These are phyloP conservation scores for Ceriagrion tenellum DNA, from an alignment of 2,888 invertebrate species.

Conservation along the genomic window DNA sequence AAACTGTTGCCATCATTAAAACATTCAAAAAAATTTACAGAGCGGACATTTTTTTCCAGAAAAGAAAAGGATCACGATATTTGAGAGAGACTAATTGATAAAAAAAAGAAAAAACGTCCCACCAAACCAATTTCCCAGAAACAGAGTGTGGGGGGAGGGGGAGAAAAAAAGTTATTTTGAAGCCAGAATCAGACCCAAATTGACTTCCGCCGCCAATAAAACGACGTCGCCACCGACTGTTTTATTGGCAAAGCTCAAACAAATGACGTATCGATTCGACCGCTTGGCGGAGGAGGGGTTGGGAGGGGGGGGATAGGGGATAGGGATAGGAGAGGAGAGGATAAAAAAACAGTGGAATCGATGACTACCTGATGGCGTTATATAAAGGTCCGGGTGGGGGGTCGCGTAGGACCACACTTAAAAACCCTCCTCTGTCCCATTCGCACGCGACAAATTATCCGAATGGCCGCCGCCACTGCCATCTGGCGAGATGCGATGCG, in stretches of 20 bases:
- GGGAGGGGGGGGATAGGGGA: background rate
- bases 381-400: background rate
- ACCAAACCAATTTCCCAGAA: background rate
- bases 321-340: no score
- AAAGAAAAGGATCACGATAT: background rate
- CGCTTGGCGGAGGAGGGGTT: background rate
- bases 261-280: background rate
- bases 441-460: background rate
- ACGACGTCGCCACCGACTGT: background rate
- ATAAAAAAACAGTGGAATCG: conserved; percentile 30
- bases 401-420: background rate
- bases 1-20: background rate
- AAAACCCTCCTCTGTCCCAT: background rate
- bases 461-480: conserved; percentile 4
- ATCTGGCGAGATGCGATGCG: conserved; percentile 4
- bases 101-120: background rate
- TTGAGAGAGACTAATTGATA: conserved; percentile 18
- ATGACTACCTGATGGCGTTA: conserved; percentile 28
- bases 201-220: background rate
- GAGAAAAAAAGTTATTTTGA: background rate
- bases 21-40: background rate
- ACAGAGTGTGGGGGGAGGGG: background rate
- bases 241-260: conserved; percentile 21
- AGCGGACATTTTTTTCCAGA: background rate
- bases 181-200: background rate